Conservation (phyloP, 2,888 invertebrate genomes). For the Drepana falcataria region DNA sequence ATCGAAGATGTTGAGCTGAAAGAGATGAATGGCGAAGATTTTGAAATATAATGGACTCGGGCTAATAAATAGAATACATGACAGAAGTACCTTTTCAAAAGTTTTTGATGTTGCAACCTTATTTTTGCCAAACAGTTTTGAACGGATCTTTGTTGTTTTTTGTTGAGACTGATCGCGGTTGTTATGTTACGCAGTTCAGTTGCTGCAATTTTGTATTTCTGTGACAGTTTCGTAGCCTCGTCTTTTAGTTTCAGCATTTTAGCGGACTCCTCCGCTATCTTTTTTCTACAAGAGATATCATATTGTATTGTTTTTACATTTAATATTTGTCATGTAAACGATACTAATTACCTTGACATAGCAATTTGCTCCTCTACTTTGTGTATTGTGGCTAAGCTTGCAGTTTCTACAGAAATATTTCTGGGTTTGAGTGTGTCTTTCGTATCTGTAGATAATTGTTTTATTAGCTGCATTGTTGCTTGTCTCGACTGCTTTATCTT, state of each 20-base stretch:
- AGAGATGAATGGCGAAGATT: conserved; percentile 22
- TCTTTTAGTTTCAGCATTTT: conserved; percentile 65
- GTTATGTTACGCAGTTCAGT: conserved; percentile 62
- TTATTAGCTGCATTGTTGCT: conserved; percentile 32
- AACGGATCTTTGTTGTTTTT: conserved; percentile 55
- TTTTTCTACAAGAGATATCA: conserved; percentile 47
- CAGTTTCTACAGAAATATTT: conserved; percentile 39
- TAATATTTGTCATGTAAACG: background rate
- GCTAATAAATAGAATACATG: conserved; percentile 1
- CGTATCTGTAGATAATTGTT: conserved; percentile 18
- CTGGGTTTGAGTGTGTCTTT: conserved; percentile 61
- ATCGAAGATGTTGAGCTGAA: conserved; percentile 50
- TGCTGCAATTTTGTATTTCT: conserved; percentile 65
- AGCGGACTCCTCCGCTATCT: conserved; percentile 65
- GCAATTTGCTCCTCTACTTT: conserved; percentile 60
- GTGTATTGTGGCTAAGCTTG: conserved; percentile 19
- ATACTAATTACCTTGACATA: conserved; percentile 48
- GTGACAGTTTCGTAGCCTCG: conserved; percentile 56
- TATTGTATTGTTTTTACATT: background rate
- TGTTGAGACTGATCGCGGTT: conserved; percentile 64
- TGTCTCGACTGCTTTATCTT: conserved; percentile 68
- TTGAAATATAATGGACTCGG: conserved; percentile 5
- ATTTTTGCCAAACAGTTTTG: conserved; percentile 58
- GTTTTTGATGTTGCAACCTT: conserved; percentile 59
- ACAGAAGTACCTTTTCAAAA: conserved; percentile 56